These are phyloP conservation scores for Dynastes grantii DNA, from an alignment of 2,888 invertebrate genomes.

Conservation along the genomic window DNA sequence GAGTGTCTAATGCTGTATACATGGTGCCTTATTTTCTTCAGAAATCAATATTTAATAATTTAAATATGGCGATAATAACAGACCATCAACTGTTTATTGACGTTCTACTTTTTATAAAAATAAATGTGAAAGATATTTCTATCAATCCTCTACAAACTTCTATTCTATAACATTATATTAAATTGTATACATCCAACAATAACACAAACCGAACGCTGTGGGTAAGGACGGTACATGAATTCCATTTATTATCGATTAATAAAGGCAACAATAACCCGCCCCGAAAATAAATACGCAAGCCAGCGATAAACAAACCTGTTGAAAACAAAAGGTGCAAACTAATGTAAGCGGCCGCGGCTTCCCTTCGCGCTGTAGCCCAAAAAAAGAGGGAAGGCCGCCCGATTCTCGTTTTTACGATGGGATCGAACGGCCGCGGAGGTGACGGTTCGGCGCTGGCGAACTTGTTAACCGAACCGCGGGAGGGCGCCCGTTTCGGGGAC, in stretches of 20 bases:
- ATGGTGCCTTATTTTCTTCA: no score
- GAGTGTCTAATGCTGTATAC: no score
- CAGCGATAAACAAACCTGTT: conserved; percentile 24
- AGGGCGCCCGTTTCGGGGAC: conserved; percentile 62
- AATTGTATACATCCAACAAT: no score
- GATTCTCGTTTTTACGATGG: background rate
- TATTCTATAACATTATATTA: no score
- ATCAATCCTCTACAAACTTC: no score
- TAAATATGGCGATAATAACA: no score
- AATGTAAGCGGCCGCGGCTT: conserved; percentile 14
- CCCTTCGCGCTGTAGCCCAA: background rate
- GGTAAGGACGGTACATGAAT: no score
- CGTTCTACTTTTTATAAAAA: no score
- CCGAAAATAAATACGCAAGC: background rate
- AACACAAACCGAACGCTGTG: no score
- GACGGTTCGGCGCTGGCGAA: conserved; percentile 44
- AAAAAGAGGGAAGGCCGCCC: conserved; percentile 2
- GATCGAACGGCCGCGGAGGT: conserved; percentile 4
- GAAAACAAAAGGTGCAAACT: conserved; percentile 38
- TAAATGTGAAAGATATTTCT: no score
- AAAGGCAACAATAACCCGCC: background rate
- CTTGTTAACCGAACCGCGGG: conserved; percentile 50
- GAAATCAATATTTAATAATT: no score
- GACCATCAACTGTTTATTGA: no score
- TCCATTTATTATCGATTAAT: conserved; percentile 3